Base-by-base conservation (phyloP, 2,113 vertebrate species). In the Oostethus manadensis region DNA sequence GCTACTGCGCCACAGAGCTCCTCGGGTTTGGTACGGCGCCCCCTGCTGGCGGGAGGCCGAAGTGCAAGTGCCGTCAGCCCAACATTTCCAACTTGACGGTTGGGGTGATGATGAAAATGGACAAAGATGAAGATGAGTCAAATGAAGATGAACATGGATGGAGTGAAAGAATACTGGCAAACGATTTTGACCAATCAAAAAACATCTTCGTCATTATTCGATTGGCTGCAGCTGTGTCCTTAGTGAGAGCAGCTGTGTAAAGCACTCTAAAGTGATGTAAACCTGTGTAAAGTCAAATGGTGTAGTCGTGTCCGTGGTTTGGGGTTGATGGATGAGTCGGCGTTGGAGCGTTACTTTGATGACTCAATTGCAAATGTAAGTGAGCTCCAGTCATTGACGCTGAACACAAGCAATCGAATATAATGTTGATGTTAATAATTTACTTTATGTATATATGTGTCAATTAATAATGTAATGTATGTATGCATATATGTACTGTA, bases 271-370 rank as follows among this genome's bases (percentile, higher is more conserved):
- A 15, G 15, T 45, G 5, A 3, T 3, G 6, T 45, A 45, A 45
- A 45, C 13, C 44, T 45, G 23, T 26, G 29, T 42, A 11, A 42
- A 42, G 38, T 42, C 3, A 13, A 1, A 11, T 11, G 13, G 20
- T 5, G 8, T n/a, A 4, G 8, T 20, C 14, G 29, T 8, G 29
- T 33, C 9, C 46, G 10, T 18, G 46, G n/a, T 47, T 47, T 6
- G 3, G 9, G 2, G 47, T 0, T 49, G 58, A 87, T 93, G 87
- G 91, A 91, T 15, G 90, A 90, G 29, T 69, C 67, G 0, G 84
- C 88, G 11, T 67, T 93, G 80, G 90, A 94, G 70, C 84, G 85
- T 40, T 92, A 90, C 75, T 89, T 93, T 76, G 89, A 92, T 56
- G 88, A 87, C 18, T 91, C 71, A 9, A 87, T 75, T 62, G 72